Evolutionary conservation across 2,888 invertebrate genomes (phyloP), one percentile per base, ranked within the genome.

Genomic region (Falcaria lacertinaria): DNA sequence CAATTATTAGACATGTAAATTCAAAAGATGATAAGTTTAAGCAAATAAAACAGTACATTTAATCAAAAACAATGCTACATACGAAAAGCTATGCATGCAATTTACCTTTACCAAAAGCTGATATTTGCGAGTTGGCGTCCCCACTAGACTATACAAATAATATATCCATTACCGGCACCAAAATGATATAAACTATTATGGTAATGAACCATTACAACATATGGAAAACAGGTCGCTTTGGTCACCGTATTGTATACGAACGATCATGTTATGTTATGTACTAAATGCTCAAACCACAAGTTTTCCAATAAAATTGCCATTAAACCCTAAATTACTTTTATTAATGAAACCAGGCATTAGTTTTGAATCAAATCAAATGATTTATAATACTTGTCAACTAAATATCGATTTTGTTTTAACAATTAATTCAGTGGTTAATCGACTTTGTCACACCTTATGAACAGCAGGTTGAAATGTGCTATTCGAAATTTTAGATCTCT

Each of bases 41-140:
- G 34, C 34, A 44, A 28, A 37, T 41, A 19, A 38, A 48, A 41
- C 45, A 43, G 28, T 28, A 51, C 42, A 55, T 28, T 28, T n/a
- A n/a, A 48, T 41, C 44, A 47, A 47, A 47, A 63, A 58, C 65
- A 63, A 62, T 50, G 53, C 60, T 60, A 68, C 44, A 73, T 65
- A 69, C 51, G 40, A 53, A 68, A 85, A 87, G 78, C 82, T 75
- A 78, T 71, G 57, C 88, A 87, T 88, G 89, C 89, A 81, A 65
- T 74, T 84, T 88, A 87, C 89, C 89, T 86, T 84, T 63, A 85
- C 86, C 86, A 64, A 69, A 78, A 84, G 82, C 81, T 61, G 80
- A 79, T 77, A 71, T 64, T 70, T 77, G 78, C 72, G 67, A 78
- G 63, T 60, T 66, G 68, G 52, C 58, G 77, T 62, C 67, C 65